Evolutionary conservation across 1,140 invertebrate species (phyloP), one percentile per base, ranked within the genome.

Genomic region (Dryas iulia): DNA sequence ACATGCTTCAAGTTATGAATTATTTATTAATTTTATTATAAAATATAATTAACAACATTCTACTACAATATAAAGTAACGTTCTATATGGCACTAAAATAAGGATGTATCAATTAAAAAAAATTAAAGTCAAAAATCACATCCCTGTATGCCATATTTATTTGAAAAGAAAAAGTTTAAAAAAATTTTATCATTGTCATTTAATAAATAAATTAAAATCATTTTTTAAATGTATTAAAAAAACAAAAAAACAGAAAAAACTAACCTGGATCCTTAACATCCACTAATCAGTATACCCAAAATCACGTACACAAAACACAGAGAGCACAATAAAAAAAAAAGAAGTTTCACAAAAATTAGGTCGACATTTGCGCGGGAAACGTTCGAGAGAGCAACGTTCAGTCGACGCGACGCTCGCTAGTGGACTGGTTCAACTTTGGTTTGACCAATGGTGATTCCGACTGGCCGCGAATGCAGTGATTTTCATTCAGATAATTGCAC

Each of bases 221-320:
- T 67, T 78, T 74, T 78, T 80, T 85, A 10, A 1, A 47, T 18
- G 3, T 7, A 47, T 8, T 2, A 18, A 21, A 21, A 35, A 47
- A 47, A 21, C 21, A 39, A 12, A 6, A 12, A 6, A 35, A 6
- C 0, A 7, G 7, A 6, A 7, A 21, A 10, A 47, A 47, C 39
- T 47, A 47, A 85, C 83, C 83, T 83, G 62, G 75, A 73, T 76
- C 71, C 72, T 77, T 75, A 68, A 74, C 65, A 77, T 83, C 80
- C 80, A 73, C 78, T 57, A 74, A 28, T 28, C 63, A 71, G 69
- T 71, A 62, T 47, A 73, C 62, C 28, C 39, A 68, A 56, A 8
- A 69, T 72, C 82, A 86, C 78, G 76, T 77, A 61, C 77, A 79
- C 79, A 73, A 75, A 57, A 78, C 75, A 76, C 76, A 73, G 76